Evolutionary conservation across 1,140 invertebrate species (phyloP).

Genomic region (Drosophila athabasca): DNA sequence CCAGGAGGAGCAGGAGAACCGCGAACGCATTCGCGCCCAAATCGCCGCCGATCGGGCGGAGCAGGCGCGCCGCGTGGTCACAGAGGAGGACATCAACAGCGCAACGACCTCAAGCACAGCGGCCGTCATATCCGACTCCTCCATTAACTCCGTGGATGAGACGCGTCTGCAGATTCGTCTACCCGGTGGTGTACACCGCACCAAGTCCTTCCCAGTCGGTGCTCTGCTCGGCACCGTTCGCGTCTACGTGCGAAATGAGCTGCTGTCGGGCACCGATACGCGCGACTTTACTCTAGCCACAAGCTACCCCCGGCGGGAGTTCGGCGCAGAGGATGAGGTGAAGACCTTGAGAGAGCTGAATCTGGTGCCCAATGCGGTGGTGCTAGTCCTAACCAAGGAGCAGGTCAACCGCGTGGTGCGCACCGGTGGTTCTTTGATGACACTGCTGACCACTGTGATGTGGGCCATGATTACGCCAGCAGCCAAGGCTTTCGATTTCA

Average conservation of each 20-base stretch:
- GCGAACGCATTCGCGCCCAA: slow-evolving; percentile 88
- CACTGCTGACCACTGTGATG: slow-evolving; percentile 74
- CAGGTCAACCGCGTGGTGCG: slow-evolving; percentile 52
- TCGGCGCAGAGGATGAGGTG: slow-evolving; percentile 86
- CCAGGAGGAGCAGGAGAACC: slow-evolving; percentile 86
- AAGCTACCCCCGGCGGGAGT: slow-evolving; percentile 91
- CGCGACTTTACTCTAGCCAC: slow-evolving; percentile 89
- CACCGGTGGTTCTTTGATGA: slow-evolving; percentile 52
- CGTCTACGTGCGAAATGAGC: slow-evolving; percentile 64
- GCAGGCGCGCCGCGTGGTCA: slow-evolving; percentile 17
- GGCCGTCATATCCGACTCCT: slow-evolving; percentile 8
- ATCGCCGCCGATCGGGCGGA: slow-evolving; percentile 89
- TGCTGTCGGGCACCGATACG: slow-evolving; percentile 75
- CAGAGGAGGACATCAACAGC: slow-evolving; percentile 8
- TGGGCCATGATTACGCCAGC: slow-evolving; percentile 84
- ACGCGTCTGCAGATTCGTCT: slow-evolving; percentile 92
- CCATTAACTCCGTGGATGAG: slow-evolving; percentile 85
- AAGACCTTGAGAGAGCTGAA: slow-evolving; percentile 88
- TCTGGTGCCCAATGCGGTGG: slow-evolving; percentile 91
- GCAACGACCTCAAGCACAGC: slow-evolving; percentile 82
- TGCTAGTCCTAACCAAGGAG: slow-evolving; percentile 86
- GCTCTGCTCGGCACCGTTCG: slow-evolving; percentile 83
- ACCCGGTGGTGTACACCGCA: slow-evolving; percentile 88
- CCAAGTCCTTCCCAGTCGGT: slow-evolving; percentile 78
- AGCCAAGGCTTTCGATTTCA: slow-evolving; percentile 83